Conservation (phyloP, 1,140 invertebrate species). For the Patella vulgata region DNA sequence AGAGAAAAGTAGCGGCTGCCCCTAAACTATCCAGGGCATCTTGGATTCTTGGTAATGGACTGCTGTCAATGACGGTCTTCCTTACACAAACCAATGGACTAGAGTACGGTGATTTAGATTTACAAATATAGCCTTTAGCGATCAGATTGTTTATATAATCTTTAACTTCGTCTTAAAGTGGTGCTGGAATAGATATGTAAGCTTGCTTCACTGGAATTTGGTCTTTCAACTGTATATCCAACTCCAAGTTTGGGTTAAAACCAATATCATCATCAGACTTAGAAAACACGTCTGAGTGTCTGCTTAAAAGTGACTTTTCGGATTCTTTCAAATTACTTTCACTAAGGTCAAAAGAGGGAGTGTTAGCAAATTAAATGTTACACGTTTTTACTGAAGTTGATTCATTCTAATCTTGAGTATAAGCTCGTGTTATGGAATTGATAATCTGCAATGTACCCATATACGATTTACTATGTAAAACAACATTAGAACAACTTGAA, state of each 20-base stretch:
- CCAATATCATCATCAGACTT: constrained; percentile 17
- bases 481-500: too few species aligned
- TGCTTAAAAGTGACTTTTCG: too few species aligned
- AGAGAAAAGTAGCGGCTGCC: constrained; percentile 18
- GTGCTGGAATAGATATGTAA: constrained; percentile 17
- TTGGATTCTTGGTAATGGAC: constrained; percentile 26
- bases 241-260: constrained; percentile 15
- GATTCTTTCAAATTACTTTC: too few species aligned
- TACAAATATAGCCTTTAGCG: constrained; percentile 12
- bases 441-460: too few species aligned
- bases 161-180: constrained; percentile 26
- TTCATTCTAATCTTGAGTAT: too few species aligned
- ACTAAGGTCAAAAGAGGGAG: too few species aligned
- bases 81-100: constrained; percentile 30
- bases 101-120: constrained; percentile 14
- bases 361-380: too few species aligned
- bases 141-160: constrained; percentile 22
- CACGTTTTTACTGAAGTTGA: too few species aligned
- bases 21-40: constrained; percentile 24
- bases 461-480: too few species aligned
- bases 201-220: constrained; percentile 13
- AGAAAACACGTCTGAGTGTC: constrained; percentile 16
- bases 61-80: constrained; percentile 14
- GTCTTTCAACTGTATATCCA: constrained; percentile 24
- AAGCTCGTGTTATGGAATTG: too few species aligned